These are phyloP conservation scores for Dendrocincla fuliginosa DNA, from an alignment of 2,797 vertebrate genomes.

Conservation along the genomic window DNA sequence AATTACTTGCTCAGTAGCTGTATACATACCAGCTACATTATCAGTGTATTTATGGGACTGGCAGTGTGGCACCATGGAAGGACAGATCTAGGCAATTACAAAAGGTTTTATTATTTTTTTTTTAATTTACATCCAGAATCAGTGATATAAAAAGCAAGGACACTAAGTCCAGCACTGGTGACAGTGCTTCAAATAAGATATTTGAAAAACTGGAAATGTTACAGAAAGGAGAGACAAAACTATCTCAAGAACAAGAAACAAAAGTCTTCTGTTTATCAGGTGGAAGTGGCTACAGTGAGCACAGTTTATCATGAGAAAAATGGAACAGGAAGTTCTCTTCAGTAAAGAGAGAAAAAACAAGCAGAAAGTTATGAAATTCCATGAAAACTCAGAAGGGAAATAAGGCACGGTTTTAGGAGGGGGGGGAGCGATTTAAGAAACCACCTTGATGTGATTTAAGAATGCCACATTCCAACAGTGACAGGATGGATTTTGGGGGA, in stretches of 20 bases:
- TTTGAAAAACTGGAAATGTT: not conserved
- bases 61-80: rapidly evolving
- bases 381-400: not conserved
- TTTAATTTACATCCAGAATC: not conserved
- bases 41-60: not conserved
- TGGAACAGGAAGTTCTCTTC: not conserved
- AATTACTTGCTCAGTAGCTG: not conserved
- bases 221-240: not conserved
- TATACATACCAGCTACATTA: rapidly evolving
- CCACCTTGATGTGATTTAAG: not conserved
- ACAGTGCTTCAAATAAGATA: not conserved
- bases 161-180: not conserved
- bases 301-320: rapidly evolving
- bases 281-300: not conserved
- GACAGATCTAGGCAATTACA: not conserved
- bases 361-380: not conserved
- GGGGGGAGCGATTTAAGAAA: not conserved
- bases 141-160: not conserved
- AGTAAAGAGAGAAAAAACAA: not conserved
- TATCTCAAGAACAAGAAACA: not conserved
- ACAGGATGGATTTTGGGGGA: rapidly evolving
- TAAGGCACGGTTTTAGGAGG: not conserved
- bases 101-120: not conserved
- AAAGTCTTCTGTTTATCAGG: not conserved
- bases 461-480: rapidly evolving